Evolutionary conservation across 2,113 vertebrate genomes (phyloP), one percentile per base, ranked within the genome.

Genomic region (Corynorhinus townsendii): DNA sequence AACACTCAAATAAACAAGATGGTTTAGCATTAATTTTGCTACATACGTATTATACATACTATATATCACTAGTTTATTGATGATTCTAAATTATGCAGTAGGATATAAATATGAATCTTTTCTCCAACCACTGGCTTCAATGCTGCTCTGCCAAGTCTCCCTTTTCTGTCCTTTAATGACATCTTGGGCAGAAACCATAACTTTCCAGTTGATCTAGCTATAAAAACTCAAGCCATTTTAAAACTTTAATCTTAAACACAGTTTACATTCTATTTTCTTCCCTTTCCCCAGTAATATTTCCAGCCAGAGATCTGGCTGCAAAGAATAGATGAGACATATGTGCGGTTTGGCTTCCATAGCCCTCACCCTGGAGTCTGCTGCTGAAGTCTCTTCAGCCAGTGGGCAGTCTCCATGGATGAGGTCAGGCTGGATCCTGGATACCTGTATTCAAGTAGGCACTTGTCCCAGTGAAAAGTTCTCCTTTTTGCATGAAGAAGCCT

Each of bases 81-180:
- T 91, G 52, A 89, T 77, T 94, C 28, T 89, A 86, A 97, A 91
- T 96, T 96, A 64, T 79, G n/a, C 54, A 96, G 35, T 71, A 86
- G 24, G 6, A n/a, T 94, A 86, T 86, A 76, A 89, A 92, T 93
- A 86, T 87, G 86, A 96, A 85, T 92, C 30, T 69, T 68, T 94
- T 89, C 40, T 45, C 11, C 45, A 94, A 49, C n/a, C 20, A 47
- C 24, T 80, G 38, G 4, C 92, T 96, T 92, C 52, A 52, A 11
- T 0, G 20, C 15, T 38, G 30, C 43, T 85, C 75, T 62, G 64
- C 26, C 88, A 93, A 95, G 85, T 94, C 45, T 93, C n/a, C 2
- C 7, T 93, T 90, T 88, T 33, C 35, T 75, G 10, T 85, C 47
- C 40, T 95, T 73, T 93, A 90, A 77, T 90, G 71, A 72, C 19